Percentiles rank a stretch among this genome's conserved stretches.
These are phyloP conservation scores for Agriopis leucophaearia DNA, from an alignment of 2,888 invertebrate species.

Conservation along the genomic window DNA sequence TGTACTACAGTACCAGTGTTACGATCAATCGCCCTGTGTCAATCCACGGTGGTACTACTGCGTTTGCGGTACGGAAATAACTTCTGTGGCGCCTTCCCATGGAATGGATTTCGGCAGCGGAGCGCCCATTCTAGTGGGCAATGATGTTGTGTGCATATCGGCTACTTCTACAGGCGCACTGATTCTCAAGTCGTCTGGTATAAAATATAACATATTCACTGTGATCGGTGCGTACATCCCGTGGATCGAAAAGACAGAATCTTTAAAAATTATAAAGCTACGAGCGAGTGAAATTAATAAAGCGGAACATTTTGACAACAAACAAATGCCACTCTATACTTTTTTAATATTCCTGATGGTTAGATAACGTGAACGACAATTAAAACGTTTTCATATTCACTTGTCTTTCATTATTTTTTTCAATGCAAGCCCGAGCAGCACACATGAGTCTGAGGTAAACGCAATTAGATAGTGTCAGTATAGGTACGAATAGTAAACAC, in stretches of 20 bases:
- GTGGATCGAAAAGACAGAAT: slow-evolving; percentile 65
- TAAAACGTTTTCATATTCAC: slow-evolving; percentile 4
- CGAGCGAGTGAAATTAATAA: slow-evolving; percentile 6
- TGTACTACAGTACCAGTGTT: slow-evolving; percentile 62
- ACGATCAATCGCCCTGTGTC: slow-evolving; percentile 63
- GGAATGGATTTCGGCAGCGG: slow-evolving; percentile 66
- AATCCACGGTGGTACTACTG: slow-evolving; percentile 75
- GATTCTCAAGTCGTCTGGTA: slow-evolving; percentile 41
- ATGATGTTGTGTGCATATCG: slow-evolving; percentile 63
- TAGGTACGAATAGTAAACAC: slow-evolving; percentile 11
- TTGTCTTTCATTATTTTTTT: slow-evolving; percentile 18
- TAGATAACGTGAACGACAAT: slow-evolving; percentile 14
- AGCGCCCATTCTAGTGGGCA: slow-evolving; percentile 61
- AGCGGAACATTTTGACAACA: slow-evolving; percentile 19
- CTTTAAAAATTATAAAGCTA: slow-evolving; percentile 1
- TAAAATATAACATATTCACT: slow-evolving; percentile 70
- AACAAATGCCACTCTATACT: background rate
- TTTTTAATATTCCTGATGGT: slow-evolving; percentile 9
- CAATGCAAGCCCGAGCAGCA: slow-evolving; percentile 17
- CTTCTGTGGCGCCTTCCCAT: slow-evolving; percentile 49
- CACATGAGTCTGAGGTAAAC: slow-evolving; percentile 25
- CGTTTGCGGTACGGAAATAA: slow-evolving; percentile 67
- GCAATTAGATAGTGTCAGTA: slow-evolving; percentile 23
- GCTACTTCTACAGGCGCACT: slow-evolving; percentile 60
- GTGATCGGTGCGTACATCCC: slow-evolving; percentile 65